Percentiles rank a stretch among this genome's conserved stretches.
Evolutionary conservation across 2,888 invertebrate species (phyloP).

Genomic region (Lysandra coridon): DNA sequence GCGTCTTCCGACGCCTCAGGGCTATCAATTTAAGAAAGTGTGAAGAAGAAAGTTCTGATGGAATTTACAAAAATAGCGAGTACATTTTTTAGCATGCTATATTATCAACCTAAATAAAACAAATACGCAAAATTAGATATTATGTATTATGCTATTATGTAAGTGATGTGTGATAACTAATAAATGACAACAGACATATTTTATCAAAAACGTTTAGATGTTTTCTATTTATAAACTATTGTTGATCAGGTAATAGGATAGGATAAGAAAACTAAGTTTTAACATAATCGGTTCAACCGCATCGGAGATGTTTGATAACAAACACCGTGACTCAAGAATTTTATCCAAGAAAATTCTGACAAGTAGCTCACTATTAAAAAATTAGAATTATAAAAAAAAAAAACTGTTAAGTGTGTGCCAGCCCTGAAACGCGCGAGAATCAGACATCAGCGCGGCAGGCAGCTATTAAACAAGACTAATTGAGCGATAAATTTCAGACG

Average conservation of each 20-base stretch:
- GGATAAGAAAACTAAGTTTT: too few species aligned
- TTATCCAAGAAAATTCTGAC: neutral
- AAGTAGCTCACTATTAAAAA: neutral
- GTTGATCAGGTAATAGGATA: too few species aligned
- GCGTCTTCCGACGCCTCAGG: conserved; percentile 72
- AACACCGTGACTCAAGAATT: too few species aligned
- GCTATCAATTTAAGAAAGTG: conserved; percentile 48
- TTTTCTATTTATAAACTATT: too few species aligned
- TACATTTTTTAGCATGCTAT: neutral
- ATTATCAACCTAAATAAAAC: too few species aligned
- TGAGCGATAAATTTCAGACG: conserved; percentile 81
- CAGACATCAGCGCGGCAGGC: conserved; percentile 80
- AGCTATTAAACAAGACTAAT: conserved; percentile 82
- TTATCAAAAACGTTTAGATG: too few species aligned
- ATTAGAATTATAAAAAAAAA: neutral
- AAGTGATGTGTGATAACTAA: too few species aligned
- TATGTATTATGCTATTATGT: too few species aligned
- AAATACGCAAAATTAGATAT: too few species aligned
- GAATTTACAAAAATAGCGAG: neutral
- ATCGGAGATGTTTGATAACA: too few species aligned
- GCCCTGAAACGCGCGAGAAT: conserved; percentile 72
- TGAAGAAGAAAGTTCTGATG: neutral
- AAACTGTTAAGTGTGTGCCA: conserved; percentile 45
- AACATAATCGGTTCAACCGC: too few species aligned
- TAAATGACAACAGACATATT: too few species aligned